phyloP scores from a whole-genome alignment of 2,113 vertebrate genomes.

The Channa maculata region DNA sequence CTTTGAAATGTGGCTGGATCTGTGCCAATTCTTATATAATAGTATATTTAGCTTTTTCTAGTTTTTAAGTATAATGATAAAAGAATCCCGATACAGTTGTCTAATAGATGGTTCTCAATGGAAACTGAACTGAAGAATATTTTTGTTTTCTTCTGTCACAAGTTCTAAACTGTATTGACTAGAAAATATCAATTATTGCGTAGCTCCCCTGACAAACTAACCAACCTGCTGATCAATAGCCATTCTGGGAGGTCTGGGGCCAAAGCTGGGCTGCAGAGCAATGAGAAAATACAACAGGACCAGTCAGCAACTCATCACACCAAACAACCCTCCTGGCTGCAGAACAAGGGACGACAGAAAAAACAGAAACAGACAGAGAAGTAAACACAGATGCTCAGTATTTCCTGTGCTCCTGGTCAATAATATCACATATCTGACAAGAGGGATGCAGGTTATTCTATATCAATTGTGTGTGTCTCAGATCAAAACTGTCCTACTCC shows the following conservation, averaged over 20 bases:
- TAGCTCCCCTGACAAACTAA: slow-evolving; percentile 18
- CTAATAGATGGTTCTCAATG: too few species aligned
- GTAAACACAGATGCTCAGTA: slow-evolving; percentile 68
- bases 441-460: slow-evolving; percentile 84
- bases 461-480: slow-evolving; percentile 70
- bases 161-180: slow-evolving; percentile 24
- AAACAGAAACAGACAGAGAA: slow-evolving; percentile 66
- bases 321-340: slow-evolving; percentile 63
- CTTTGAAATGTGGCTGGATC: too few species aligned
- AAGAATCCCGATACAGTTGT: too few species aligned
- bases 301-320: slow-evolving; percentile 58
- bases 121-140: too few species aligned
- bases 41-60: too few species aligned
- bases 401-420: slow-evolving; percentile 84
- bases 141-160: background rate
- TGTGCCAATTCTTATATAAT: too few species aligned
- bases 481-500: slow-evolving; percentile 65
- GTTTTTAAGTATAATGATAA: too few species aligned
- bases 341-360: slow-evolving; percentile 60
- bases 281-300: slow-evolving; percentile 55
- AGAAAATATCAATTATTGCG: slow-evolving; percentile 42
- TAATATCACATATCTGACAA: slow-evolving; percentile 88
- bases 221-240: slow-evolving; percentile 49
- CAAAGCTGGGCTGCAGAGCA: slow-evolving; percentile 49
- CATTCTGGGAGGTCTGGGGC: slow-evolving; percentile 56